Evolutionary conservation across 2,888 invertebrate genomes (phyloP).

Genomic region (Halocaridina rubra): DNA sequence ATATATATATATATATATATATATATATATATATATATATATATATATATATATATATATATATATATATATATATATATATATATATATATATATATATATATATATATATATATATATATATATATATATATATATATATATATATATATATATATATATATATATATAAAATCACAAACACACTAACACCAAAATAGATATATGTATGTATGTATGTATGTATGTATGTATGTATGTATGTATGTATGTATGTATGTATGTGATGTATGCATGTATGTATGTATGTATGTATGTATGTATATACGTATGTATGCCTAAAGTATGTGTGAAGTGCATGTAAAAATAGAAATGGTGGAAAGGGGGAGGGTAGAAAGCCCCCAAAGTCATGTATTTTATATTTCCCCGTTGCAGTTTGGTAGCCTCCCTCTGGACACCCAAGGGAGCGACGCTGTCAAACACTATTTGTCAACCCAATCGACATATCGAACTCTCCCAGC

Average conservation of each 20-base stretch:
- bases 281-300: too few species aligned
- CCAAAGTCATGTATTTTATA: not conserved
- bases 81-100: not conserved
- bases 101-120: not conserved
- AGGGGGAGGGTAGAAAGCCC: not conserved
- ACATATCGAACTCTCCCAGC: not conserved
- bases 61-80: not conserved
- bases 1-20: not conserved
- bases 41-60: not conserved
- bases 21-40: not conserved
- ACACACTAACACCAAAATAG: too few species aligned
- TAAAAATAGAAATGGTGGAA: not conserved
- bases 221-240: not conserved
- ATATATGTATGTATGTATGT: not conserved
- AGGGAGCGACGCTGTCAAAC: not conserved
- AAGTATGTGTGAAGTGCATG: not conserved
- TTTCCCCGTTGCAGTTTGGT: not conserved
- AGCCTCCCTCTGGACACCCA: not conserved
- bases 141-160: not conserved
- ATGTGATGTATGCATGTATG: not conserved
- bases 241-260: not conserved
- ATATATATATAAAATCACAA: not conserved
- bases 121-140: conserved; percentile 7
- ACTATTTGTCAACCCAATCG: not conserved
- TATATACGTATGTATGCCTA: not conserved